phyloP scores from a whole-genome alignment of 2,888 invertebrate genomes.

The Drosophila emarginata region DNA sequence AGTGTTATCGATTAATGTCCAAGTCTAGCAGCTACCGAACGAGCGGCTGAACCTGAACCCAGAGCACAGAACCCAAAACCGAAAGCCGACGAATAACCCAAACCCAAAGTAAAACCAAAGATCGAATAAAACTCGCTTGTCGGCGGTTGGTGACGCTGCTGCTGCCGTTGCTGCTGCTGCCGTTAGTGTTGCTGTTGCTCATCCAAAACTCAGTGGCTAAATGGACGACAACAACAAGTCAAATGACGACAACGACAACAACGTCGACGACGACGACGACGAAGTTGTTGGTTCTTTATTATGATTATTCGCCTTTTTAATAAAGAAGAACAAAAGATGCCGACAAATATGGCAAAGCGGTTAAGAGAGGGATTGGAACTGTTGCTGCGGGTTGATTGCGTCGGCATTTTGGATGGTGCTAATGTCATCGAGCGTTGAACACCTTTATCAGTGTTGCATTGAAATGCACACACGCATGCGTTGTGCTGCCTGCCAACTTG shows the following conservation, averaged over 20 bases:
- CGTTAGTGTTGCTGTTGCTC: constrained; percentile 61
- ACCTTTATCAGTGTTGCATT: constrained; percentile 79
- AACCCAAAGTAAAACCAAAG: constrained; percentile 1
- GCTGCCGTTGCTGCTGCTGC: constrained; percentile 39
- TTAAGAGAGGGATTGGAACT: constrained; percentile 12
- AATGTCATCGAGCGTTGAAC: constrained; percentile 79
- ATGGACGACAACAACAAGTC: constrained; percentile 69
- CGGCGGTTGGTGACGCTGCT: constrained; percentile 31
- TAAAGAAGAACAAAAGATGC: constrained; percentile 77
- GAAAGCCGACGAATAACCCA: not conserved
- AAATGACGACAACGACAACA: constrained; percentile 26
- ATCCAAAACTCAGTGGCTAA: constrained; percentile 79
- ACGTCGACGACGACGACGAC: constrained; percentile 19
- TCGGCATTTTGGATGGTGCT: constrained; percentile 75
- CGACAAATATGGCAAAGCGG: constrained; percentile 78
- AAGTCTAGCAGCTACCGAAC: constrained; percentile 82
- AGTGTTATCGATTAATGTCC: constrained; percentile 83
- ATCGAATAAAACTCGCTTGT: constrained; percentile 53
- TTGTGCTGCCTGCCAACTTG: constrained; percentile 38
- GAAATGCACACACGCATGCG: constrained; percentile 76
- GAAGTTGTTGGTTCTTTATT: constrained; percentile 74
- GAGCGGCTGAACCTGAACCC: constrained; percentile 71
- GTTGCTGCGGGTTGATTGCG: constrained; percentile 51
- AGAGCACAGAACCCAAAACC: not conserved
- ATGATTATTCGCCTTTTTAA: constrained; percentile 76